These are phyloP conservation scores for Sturmia bella DNA, from an alignment of 2,888 invertebrate species.

Conservation along the genomic window DNA sequence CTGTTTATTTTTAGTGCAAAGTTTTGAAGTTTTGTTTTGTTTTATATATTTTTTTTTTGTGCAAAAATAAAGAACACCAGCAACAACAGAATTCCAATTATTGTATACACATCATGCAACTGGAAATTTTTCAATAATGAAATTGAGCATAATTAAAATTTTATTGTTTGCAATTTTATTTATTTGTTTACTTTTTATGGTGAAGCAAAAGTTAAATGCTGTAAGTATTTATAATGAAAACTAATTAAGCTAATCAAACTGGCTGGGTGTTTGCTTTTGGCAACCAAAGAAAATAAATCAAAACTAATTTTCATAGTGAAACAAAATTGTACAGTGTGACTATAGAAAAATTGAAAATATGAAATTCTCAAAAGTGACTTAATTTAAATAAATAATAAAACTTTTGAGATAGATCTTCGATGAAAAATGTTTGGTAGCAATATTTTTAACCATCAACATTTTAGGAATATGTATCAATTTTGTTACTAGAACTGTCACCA, in stretches of 20 bases:
- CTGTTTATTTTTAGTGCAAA: conserved; percentile 49
- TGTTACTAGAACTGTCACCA: no score
- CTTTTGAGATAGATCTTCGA: background rate
- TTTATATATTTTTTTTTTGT: background rate
- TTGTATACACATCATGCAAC: conserved; percentile 14
- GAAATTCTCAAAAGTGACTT: background rate
- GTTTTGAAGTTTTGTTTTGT: conserved; percentile 47
- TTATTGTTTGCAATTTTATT: conserved; percentile 46
- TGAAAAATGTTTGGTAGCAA: background rate
- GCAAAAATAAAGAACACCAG: no score
- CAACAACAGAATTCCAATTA: conserved; percentile 12
- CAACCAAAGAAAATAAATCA: background rate
- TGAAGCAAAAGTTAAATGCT: background rate
- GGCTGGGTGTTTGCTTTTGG: background rate
- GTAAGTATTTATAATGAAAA: conserved; percentile 29
- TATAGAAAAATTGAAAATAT: background rate
- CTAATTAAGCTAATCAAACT: conserved; percentile 9
- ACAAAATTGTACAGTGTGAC: background rate
- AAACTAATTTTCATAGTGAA: background rate
- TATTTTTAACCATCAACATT: no score
- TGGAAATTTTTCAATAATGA: conserved; percentile 44
- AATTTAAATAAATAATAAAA: background rate
- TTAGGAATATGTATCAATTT: no score
- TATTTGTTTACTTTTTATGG: conserved; percentile 14
- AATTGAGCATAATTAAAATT: conserved; percentile 52